Conservation (phyloP, 1,140 invertebrate genomes). For the Brachionus rubens region DNA sequence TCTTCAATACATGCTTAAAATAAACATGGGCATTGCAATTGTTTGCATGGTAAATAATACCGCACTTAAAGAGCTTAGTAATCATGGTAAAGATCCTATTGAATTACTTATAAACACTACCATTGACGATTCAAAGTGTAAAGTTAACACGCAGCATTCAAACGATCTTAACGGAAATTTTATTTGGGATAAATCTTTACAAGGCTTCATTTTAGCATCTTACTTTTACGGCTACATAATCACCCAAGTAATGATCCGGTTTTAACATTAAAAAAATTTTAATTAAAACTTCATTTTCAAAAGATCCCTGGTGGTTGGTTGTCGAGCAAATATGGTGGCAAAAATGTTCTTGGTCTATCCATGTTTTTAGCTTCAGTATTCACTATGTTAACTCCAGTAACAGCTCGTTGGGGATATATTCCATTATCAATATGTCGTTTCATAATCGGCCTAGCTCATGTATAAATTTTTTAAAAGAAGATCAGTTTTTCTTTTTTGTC, state of each 20-base stretch:
- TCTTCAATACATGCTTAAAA: slow-evolving; percentile 72
- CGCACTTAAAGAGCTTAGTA: slow-evolving; percentile 34
- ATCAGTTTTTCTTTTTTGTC: neutral
- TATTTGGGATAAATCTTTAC: slow-evolving; percentile 55
- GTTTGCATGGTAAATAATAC: slow-evolving; percentile 71
- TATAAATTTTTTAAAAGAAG: neutral
- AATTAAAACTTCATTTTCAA: neutral
- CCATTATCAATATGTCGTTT: slow-evolving; percentile 22
- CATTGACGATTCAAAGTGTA: neutral
- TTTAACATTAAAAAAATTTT: neutral
- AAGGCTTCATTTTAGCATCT: slow-evolving; percentile 56
- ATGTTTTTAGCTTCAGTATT: slow-evolving; percentile 37
- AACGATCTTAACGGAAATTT: slow-evolving; percentile 52
- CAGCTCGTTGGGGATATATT: neutral
- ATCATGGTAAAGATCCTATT: neutral
- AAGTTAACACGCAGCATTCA: neutral
- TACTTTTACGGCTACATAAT: slow-evolving; percentile 61
- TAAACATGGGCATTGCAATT: slow-evolving; percentile 82
- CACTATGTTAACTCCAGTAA: slow-evolving; percentile 1
- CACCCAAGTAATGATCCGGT: slow-evolving; percentile 55
- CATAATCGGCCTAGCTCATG: slow-evolving; percentile 34
- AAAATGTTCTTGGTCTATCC: slow-evolving; percentile 21
- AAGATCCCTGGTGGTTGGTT: slow-evolving; percentile 34
- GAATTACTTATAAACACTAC: neutral
- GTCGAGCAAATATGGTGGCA: slow-evolving; percentile 7